These are phyloP conservation scores for Sepiola atlantica DNA, from an alignment of 2,888 invertebrate genomes.

Conservation along the genomic window DNA sequence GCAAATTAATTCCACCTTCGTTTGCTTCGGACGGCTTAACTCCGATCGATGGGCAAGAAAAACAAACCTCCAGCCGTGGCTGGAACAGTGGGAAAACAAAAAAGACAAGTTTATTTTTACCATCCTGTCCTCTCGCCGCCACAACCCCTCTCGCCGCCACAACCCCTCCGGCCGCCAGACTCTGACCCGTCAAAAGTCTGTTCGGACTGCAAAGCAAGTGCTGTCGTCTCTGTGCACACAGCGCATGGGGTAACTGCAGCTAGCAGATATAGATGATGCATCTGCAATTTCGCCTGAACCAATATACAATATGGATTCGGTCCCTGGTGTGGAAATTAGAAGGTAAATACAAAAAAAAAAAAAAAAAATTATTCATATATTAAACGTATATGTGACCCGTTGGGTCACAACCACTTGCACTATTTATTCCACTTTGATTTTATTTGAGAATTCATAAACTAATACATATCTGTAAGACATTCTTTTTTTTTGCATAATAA, in stretches of 20 bases:
- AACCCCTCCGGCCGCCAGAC: neutral
- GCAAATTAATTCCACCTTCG: neutral
- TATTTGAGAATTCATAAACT: no score
- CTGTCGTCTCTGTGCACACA: neutral
- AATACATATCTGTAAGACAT: no score
- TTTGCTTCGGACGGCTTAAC: neutral
- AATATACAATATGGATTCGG: constrained; percentile 21
- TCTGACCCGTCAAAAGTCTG: no score
- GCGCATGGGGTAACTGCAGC: constrained; percentile 8
- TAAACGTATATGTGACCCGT: no score
- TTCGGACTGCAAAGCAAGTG: neutral
- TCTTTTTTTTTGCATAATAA: no score
- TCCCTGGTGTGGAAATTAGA: neutral
- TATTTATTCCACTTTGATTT: no score
- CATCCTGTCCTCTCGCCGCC: neutral
- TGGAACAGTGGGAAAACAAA: neutral
- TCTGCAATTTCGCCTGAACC: neutral
- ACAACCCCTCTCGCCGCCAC: neutral
- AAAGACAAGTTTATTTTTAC: constrained; percentile 20
- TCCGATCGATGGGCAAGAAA: neutral
- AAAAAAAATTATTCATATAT: no score
- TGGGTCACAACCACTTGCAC: no score
- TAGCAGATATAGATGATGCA: constrained; percentile 19
- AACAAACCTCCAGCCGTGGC: neutral
- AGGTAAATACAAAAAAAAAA: neutral